Conservation (phyloP, 2,113 vertebrate species). For the Vidua macroura region DNA sequence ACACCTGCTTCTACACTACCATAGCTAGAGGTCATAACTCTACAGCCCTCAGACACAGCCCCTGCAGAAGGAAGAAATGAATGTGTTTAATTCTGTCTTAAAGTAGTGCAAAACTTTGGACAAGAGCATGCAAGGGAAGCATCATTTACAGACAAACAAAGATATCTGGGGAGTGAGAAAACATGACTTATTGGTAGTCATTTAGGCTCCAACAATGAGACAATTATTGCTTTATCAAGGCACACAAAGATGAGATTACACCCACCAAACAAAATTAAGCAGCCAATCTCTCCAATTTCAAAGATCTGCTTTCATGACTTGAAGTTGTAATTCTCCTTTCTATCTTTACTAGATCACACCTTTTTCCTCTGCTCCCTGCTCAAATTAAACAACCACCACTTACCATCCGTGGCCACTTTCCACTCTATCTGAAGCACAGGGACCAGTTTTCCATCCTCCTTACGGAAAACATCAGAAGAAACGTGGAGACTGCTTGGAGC, state of each 20-base stretch:
- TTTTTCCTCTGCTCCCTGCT: background rate
- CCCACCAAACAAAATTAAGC: background rate
- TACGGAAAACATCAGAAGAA: slow-evolving; percentile 2
- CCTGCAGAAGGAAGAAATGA: background rate
- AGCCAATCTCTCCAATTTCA: background rate
- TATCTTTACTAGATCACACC: background rate
- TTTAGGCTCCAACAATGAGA: background rate
- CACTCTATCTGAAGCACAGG: slow-evolving; percentile 71
- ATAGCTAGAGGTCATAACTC: background rate
- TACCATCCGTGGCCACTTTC: slow-evolving; percentile 74
- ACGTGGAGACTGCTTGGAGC: slow-evolving; percentile 66
- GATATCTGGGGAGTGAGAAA: background rate
- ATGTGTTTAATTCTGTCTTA: background rate
- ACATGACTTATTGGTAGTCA: background rate
- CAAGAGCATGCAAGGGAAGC: background rate
- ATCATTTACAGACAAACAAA: background rate
- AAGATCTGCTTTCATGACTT: background rate
- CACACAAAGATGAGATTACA: background rate
- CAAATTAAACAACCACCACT: background rate
- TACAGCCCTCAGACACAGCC: background rate
- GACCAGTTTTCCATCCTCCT: slow-evolving; percentile 24
- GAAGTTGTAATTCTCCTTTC: background rate
- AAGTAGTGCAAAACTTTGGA: background rate
- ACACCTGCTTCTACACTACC: background rate
- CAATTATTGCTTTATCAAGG: background rate